Evolutionary conservation across 2,113 vertebrate genomes (phyloP).

Genomic region (Montifringilla adamsi): DNA sequence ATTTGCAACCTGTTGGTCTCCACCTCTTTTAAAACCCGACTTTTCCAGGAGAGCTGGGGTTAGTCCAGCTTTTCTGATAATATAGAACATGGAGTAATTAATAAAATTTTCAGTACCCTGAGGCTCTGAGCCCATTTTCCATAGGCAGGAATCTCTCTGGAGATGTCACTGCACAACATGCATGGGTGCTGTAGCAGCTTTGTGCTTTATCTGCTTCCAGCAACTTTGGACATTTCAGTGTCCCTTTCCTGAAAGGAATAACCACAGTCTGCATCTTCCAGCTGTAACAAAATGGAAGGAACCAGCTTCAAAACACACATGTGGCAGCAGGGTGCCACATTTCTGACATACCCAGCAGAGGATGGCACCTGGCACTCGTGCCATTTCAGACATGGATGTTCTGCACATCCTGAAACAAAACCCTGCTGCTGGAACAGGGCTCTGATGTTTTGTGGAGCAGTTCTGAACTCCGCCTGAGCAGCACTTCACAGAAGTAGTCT

Average conservation of each 20-base stretch:
- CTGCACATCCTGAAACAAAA: not conserved
- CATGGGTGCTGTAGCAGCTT: accelerated
- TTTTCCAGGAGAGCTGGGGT: not conserved
- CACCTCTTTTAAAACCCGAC: not conserved
- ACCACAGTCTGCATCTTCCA: not conserved
- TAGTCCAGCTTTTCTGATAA: not conserved
- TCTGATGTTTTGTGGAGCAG: not conserved
- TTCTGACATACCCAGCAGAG: accelerated
- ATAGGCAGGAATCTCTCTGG: not conserved
- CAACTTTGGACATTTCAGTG: not conserved
- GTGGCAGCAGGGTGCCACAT: not conserved
- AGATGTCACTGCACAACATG: too few species aligned
- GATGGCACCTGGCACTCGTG: not conserved
- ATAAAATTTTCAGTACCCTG: not conserved
- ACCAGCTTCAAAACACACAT: accelerated
- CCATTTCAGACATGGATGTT: not conserved
- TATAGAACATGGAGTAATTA: not conserved
- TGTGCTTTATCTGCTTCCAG: not conserved
- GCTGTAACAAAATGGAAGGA: not conserved
- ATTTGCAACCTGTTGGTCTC: accelerated
- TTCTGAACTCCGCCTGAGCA: not conserved
- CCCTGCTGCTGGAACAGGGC: not conserved
- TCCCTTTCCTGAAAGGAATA: not conserved
- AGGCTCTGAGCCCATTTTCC: not conserved
- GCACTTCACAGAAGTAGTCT: not conserved